phyloP scores from a whole-genome alignment of 2,888 invertebrate genomes.

The Aphidius colemani region DNA sequence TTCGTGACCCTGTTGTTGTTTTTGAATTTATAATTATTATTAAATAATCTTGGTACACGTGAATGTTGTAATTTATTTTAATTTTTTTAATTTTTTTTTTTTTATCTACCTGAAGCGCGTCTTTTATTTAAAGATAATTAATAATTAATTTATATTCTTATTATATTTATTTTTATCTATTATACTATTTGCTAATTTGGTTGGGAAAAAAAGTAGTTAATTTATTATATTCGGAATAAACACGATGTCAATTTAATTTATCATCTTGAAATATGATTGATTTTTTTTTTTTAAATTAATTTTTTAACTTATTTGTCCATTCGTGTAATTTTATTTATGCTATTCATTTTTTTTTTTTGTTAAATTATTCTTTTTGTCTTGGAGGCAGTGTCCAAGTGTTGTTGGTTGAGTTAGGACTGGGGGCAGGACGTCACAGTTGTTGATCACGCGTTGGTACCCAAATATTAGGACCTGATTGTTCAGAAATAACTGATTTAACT shows the following conservation, averaged over 20 bases:
- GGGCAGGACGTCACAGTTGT: constrained; percentile 81
- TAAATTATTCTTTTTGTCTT: constrained; percentile 47
- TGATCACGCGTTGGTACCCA: constrained; percentile 95
- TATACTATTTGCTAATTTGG: background rate
- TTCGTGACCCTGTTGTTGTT: background rate
- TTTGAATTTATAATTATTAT: background rate
- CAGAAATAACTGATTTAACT: constrained; percentile 92
- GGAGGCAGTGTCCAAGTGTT: constrained; percentile 58
- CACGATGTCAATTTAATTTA: too few species aligned
- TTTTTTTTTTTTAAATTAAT: background rate
- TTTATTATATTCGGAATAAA: too few species aligned
- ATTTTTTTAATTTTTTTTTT: constrained; percentile 9
- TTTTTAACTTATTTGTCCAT: background rate
- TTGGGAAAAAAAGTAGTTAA: too few species aligned
- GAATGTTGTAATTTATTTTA: background rate
- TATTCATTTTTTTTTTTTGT: constrained; percentile 38
- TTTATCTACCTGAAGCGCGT: background rate
- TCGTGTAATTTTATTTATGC: constrained; percentile 31
- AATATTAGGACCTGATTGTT: constrained; percentile 93
- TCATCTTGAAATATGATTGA: background rate
- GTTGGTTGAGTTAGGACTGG: constrained; percentile 45
- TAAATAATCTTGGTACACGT: background rate
- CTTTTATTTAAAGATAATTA: background rate
- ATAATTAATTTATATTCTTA: constrained; percentile 7
- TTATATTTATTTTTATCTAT: background rate